Evolutionary conservation across 2,888 invertebrate genomes (phyloP).

Genomic region (Amaurobius ferox): DNA sequence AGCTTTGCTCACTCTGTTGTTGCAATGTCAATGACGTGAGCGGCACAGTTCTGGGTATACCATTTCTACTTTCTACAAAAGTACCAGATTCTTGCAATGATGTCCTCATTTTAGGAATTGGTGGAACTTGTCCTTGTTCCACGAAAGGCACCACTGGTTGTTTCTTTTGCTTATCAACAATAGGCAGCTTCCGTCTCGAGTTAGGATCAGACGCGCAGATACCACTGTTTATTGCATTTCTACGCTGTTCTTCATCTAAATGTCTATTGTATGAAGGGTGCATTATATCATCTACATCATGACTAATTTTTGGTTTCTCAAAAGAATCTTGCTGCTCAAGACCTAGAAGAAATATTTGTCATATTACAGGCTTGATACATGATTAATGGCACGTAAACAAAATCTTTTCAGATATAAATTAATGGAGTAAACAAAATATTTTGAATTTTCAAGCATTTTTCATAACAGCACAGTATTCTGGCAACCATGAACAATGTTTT

Average conservation of each 20-base stretch:
- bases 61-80: constrained; percentile 49
- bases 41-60: constrained; percentile 65
- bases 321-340: constrained; percentile 43
- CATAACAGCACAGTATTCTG: no score
- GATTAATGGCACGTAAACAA: no score
- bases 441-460: no score
- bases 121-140: constrained; percentile 24
- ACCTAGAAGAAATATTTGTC: constrained; percentile 27
- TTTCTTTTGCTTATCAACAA: constrained; percentile 19
- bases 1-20: constrained; percentile 26
- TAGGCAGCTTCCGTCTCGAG: constrained; percentile 36
- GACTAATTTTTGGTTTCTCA: constrained; percentile 13
- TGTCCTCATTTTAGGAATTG: constrained; percentile 31
- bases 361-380: no score
- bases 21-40: constrained; percentile 49
- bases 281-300: not conserved
- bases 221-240: constrained; percentile 46
- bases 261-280: constrained; percentile 19
- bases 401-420: no score
- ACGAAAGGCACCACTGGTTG: not conserved
- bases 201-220: constrained; percentile 24
- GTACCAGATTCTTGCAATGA: constrained; percentile 13
- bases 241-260: constrained; percentile 51
- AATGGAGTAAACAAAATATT: no score
- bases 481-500: no score